Evolutionary conservation across 2,113 vertebrate genomes (phyloP).

Genomic region (Cyanoderma ruficeps): DNA sequence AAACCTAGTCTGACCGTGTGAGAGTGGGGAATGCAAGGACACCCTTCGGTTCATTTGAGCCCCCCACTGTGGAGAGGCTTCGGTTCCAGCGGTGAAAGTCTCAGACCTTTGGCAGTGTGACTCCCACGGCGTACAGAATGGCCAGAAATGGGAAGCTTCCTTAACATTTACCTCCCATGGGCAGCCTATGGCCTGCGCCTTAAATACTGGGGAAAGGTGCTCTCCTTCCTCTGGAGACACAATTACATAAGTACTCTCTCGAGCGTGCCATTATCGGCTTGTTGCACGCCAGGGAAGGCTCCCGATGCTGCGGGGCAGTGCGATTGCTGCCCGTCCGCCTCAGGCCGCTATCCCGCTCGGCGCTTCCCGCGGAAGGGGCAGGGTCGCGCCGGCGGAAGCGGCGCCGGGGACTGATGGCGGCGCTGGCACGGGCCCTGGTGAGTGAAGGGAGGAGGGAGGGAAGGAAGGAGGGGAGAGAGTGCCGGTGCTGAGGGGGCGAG

Average conservation of each 20-base stretch:
- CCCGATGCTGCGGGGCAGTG: accelerated
- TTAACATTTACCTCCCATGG: not conserved
- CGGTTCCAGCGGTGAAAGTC: not conserved
- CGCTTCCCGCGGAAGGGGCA: not conserved
- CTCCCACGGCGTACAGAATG: not conserved
- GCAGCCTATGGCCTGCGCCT: not conserved
- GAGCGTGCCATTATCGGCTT: accelerated
- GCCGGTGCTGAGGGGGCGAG: not conserved
- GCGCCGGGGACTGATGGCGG: not conserved
- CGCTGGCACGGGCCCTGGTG: not conserved
- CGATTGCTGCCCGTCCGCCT: accelerated
- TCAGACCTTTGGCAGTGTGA: not conserved
- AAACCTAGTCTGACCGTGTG: not conserved
- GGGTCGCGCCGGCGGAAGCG: not conserved
- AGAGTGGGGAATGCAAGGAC: not conserved
- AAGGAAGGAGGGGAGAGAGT: not conserved
- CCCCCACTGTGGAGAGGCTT: accelerated
- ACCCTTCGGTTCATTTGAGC: not conserved
- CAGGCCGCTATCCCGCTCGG: not conserved
- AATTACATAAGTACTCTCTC: no score
- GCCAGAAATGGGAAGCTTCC: not conserved
- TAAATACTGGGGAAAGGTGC: not conserved
- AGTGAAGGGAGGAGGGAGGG: not conserved
- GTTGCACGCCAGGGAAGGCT: accelerated
- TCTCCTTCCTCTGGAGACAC: not conserved